Conservation (phyloP, 2,113 vertebrate genomes). For the Felis catus region F.catus_Fca126_mat1.0 CM031417.1:100032501-100033000, state of each 20-base stretch:
- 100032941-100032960: background rate
- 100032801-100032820: background rate
- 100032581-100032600: background rate
- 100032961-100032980: slow-evolving; percentile 19
- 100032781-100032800: background rate
- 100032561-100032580: background rate
- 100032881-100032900: background rate
- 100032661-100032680: background rate
- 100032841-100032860: background rate
- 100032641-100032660: background rate
- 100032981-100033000: background rate
- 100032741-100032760: background rate
- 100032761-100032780: background rate
- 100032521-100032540: background rate
- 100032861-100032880: background rate
- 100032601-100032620: background rate
- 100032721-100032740: background rate
- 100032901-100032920: background rate
- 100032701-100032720: background rate
- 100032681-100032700: background rate
- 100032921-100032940: background rate
- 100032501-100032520: background rate
- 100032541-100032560: background rate
- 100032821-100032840: background rate
- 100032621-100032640: background rate